Evolutionary conservation across 2,113 vertebrate genomes (phyloP), one percentile per base, ranked within the genome.

Genomic region (Nycticebus coucang): DNA sequence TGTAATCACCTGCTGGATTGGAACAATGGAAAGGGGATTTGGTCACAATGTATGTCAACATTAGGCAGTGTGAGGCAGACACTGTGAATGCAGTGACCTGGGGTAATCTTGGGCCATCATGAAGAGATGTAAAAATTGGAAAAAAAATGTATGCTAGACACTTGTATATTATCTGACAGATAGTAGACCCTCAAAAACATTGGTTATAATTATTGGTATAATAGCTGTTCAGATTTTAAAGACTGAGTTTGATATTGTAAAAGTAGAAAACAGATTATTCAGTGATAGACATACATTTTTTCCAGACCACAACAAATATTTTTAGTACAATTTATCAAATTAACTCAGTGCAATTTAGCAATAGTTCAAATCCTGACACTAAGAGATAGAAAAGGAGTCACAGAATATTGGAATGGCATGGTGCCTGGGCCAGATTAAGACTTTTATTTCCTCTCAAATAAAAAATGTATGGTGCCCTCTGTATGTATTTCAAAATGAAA

Each of bases 1-100:
- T 87, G 69, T 57, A 79, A 50, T 92, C 4, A 60, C 69, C 88
- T 83, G 41, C 91, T 96, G 93, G 28, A 87, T 86, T 95, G 80
- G 86, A 92, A 91, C 74, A 94, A 80, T 77, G 24, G 45, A 41
- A 45, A 92, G 14, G 45, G 53, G 81, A 35, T 92, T 96, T 88
- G 22, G 69, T 91, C 93, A 84, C 35, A 45, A 8, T 30, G 8
- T 62, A n/a, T 91, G 59, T 45, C 55, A 60, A 41, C 21, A 7
- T 71, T 30, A 5, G 78, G 59, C 2, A 78, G 13, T 33, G 9
- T 45, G 68, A 92, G 77, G 71, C 62, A 91, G 91, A 68, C 26
- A 18, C 35, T 62, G 9, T 85, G 62, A 78, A 90, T 14, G n/a
- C 81, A 87, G 79, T 82, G 74, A 91, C 69, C 83, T 50, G 53